Evolutionary conservation across 2,113 vertebrate genomes (phyloP).

Genomic region (Cavia aperea): DNA sequence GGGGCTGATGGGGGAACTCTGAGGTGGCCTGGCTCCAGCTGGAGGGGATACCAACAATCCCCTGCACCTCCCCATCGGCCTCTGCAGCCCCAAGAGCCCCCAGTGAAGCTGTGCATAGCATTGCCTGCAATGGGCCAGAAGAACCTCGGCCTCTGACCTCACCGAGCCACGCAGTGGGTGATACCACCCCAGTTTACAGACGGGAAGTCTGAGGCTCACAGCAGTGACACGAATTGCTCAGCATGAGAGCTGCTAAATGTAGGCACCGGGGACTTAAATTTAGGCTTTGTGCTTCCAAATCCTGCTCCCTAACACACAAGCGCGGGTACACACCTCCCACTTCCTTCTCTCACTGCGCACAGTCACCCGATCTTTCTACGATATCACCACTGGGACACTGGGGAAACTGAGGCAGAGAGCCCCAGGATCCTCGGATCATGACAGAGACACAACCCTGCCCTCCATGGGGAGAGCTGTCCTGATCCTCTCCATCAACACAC

Average conservation of each 20-base stretch:
- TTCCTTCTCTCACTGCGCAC: not conserved
- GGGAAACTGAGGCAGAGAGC: slow-evolving; percentile 46
- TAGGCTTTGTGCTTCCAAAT: not conserved
- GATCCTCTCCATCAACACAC: not conserved
- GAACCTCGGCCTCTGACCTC: not conserved
- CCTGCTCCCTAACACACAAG: not conserved
- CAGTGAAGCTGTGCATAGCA: not conserved
- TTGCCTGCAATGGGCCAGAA: not conserved
- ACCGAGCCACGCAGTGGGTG: rapidly evolving
- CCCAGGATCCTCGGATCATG: not conserved
- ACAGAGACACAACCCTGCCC: not conserved
- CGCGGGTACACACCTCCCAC: not conserved
- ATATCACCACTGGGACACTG: not conserved
- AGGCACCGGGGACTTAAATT: not conserved
- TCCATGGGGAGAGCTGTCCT: not conserved
- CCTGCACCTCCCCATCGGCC: not conserved
- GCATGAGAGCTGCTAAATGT: not conserved
- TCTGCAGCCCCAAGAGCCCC: not conserved
- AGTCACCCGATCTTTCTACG: slow-evolving; percentile 15
- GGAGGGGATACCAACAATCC: not conserved
- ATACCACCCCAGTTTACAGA: not conserved
- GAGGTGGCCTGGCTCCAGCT: not conserved
- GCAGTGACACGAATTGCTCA: not conserved
- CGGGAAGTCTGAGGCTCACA: slow-evolving; percentile 19
- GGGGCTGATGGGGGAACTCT: not conserved